Conservation (phyloP, 2,113 vertebrate species). For the Hydropotes inermis region DNA sequence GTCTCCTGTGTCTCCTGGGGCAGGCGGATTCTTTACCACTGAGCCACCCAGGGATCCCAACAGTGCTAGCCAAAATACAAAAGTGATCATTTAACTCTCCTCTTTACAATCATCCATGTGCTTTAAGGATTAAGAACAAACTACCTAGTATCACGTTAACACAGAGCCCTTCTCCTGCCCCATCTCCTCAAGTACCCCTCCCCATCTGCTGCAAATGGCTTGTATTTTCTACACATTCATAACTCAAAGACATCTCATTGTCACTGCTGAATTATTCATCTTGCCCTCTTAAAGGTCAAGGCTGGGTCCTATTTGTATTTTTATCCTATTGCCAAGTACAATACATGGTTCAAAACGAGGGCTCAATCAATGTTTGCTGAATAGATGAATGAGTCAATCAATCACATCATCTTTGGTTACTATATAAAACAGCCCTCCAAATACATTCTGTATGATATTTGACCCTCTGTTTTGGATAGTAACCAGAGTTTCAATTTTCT, state of each 20-base stretch:
- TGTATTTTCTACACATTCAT: background rate
- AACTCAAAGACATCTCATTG: background rate
- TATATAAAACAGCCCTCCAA: background rate
- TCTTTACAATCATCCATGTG: background rate
- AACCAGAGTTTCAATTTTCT: background rate
- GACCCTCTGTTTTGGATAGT: background rate
- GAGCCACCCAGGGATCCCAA: background rate
- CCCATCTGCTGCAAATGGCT: background rate
- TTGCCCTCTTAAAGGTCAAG: background rate
- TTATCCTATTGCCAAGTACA: background rate
- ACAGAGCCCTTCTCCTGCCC: background rate
- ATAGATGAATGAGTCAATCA: background rate
- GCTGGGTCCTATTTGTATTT: background rate
- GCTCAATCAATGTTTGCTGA: background rate
- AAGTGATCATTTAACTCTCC: background rate
- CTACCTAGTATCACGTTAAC: accelerated
- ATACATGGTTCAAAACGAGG: background rate
- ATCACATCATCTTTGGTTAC: background rate
- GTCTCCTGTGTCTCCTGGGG: background rate
- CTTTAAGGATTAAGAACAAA: background rate
- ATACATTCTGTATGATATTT: background rate
- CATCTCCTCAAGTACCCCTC: background rate
- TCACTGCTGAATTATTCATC: background rate
- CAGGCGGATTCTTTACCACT: background rate
- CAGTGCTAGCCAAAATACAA: background rate